Percentiles rank a stretch among this genome's conserved stretches.
Conservation (phyloP, 2,113 vertebrate species). For the Etheostoma spectabile region DNA sequence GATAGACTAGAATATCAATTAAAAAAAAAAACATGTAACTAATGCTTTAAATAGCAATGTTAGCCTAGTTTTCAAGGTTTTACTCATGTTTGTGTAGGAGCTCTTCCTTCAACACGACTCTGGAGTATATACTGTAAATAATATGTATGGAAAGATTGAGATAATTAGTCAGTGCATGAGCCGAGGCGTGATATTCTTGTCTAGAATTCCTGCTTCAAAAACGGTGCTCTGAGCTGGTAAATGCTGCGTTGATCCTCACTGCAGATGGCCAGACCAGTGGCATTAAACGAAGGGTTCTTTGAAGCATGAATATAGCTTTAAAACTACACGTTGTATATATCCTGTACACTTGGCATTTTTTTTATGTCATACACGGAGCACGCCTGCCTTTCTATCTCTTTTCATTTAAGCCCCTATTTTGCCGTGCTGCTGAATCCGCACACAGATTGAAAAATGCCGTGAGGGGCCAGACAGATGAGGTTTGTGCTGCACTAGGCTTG, state of each 20-base stretch:
- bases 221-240: constrained; percentile 41
- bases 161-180: constrained; percentile 56
- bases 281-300: constrained; percentile 66
- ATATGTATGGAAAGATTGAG: constrained; percentile 38
- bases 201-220: constrained; percentile 28
- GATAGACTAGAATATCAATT: constrained; percentile 13
- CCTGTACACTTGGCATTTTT: constrained; percentile 46
- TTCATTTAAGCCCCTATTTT: constrained; percentile 65
- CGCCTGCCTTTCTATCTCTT: constrained; percentile 49
- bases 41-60: constrained; percentile 56
- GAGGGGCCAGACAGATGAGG: constrained; percentile 69
- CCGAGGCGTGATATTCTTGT: constrained; percentile 23
- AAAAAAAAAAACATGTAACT: constrained; percentile 20
- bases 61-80: constrained; percentile 53
- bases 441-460: constrained; percentile 71
- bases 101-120: constrained; percentile 34
- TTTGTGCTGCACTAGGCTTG: constrained; percentile 58
- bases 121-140: constrained; percentile 37
- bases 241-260: constrained; percentile 39
- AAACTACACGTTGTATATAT: constrained; percentile 51
- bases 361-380: constrained; percentile 22
- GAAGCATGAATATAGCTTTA: constrained; percentile 51
- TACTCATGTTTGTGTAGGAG: constrained; percentile 39
- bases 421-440: constrained; percentile 54
- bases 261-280: constrained; percentile 48